Percentiles rank a stretch among this genome's conserved stretches.
Conservation (phyloP, 1,140 invertebrate genomes). For the Pomacea maculata region DNA sequence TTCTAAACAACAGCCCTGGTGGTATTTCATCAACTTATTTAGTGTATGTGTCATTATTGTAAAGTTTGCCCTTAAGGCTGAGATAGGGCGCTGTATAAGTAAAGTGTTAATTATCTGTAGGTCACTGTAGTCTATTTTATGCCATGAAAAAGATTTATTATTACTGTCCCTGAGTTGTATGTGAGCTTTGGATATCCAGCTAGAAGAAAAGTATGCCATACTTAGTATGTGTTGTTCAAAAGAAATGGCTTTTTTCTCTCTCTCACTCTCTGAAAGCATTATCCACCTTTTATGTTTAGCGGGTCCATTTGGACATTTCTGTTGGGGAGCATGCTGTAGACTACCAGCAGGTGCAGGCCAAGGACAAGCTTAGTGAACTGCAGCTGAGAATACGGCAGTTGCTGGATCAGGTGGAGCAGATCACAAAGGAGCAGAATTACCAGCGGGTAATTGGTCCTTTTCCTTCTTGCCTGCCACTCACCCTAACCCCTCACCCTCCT, state of each 20-base stretch:
- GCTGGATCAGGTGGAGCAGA: conserved; percentile 98
- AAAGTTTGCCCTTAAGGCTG: not conserved
- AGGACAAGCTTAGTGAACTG: conserved; percentile 96
- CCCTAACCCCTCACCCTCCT: not conserved
- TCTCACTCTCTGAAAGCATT: not conserved
- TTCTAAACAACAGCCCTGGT: no score
- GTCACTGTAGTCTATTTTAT: not conserved
- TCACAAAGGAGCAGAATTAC: conserved; percentile 99
- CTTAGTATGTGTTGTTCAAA: not conserved
- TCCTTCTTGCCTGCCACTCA: not conserved
- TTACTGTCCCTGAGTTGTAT: not conserved
- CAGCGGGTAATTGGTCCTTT: conserved; percentile 79
- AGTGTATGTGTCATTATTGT: no score
- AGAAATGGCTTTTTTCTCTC: not conserved
- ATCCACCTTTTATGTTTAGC: conserved; percentile 65
- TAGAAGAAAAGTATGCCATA: not conserved
- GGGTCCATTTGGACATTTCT: conserved; percentile 98
- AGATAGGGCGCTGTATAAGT: not conserved
- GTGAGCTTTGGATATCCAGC: not conserved
- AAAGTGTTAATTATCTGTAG: not conserved
- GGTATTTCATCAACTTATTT: no score
- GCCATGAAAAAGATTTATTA: not conserved
- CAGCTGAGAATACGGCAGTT: conserved; percentile 95
- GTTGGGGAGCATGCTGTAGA: conserved; percentile 99
- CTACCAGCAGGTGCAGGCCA: conserved; percentile 95